phyloP scores from a whole-genome alignment of 2,888 invertebrate species.

The Molanna angustata region DNA sequence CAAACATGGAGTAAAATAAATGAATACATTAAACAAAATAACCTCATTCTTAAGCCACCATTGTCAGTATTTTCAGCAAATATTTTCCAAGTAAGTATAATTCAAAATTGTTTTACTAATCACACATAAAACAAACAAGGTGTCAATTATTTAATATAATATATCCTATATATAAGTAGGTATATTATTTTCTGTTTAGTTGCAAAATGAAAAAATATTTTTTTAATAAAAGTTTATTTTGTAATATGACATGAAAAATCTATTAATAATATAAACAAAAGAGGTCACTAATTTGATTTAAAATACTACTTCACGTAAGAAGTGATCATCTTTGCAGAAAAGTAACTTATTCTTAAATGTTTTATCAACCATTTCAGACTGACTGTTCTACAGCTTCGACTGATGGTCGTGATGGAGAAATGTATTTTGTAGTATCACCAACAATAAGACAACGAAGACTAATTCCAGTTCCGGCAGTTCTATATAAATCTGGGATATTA shows the following conservation, averaged over 20 bases:
- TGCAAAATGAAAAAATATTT: background rate
- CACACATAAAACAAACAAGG: too few species aligned
- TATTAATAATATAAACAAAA: too few species aligned
- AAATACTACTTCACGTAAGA: too few species aligned
- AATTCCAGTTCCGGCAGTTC: slow-evolving; percentile 80
- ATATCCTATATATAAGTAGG: background rate
- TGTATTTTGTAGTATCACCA: slow-evolving; percentile 82
- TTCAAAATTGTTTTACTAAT: too few species aligned
- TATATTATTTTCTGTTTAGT: background rate
- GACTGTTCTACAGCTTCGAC: slow-evolving; percentile 74
- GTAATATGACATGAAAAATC: too few species aligned
- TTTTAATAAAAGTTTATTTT: too few species aligned
- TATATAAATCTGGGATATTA: slow-evolving; percentile 71
- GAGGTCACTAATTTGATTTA: too few species aligned
- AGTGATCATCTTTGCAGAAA: too few species aligned
- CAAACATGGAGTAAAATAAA: slow-evolving; percentile 73
- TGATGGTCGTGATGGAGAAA: slow-evolving; percentile 77
- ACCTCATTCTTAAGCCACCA: slow-evolving; percentile 70
- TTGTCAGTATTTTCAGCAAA: slow-evolving; percentile 79
- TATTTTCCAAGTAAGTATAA: slow-evolving; percentile 64
- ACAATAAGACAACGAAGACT: slow-evolving; percentile 75
- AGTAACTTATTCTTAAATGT: too few species aligned
- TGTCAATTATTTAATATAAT: background rate
- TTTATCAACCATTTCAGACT: slow-evolving; percentile 56
- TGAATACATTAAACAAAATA: slow-evolving; percentile 73